Evolutionary conservation across 2,888 invertebrate species (phyloP).

Genomic region (Chrysolina oricalcia): DNA sequence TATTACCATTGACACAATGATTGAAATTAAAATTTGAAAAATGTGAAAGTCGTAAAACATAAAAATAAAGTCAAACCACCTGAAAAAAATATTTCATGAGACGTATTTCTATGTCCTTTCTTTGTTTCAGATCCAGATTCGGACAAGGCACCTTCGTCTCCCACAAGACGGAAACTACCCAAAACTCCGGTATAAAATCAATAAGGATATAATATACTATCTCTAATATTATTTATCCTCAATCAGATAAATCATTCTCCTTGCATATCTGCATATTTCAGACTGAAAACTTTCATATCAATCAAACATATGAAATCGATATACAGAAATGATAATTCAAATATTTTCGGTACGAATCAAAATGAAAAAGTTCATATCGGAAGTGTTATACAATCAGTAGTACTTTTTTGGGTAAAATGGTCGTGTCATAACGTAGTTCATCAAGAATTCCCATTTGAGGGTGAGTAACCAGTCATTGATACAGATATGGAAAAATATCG

Average conservation of each 20-base stretch:
- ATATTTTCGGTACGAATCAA: conserved; percentile 11
- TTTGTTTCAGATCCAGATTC: conserved; percentile 84
- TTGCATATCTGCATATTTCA: conserved; percentile 18
- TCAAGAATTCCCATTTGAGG: too few relatives aligned
- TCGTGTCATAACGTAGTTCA: too few relatives aligned
- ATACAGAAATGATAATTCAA: neutral
- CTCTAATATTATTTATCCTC: conserved; percentile 32
- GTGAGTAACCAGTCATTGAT: too few relatives aligned
- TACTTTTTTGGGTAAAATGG: too few relatives aligned
- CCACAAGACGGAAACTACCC: conserved; percentile 94
- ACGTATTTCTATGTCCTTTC: neutral
- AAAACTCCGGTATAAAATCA: conserved; percentile 96
- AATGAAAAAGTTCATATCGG: neutral
- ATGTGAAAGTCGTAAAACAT: too few relatives aligned
- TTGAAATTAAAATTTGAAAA: too few relatives aligned
- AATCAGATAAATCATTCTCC: conserved; percentile 31
- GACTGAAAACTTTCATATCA: conserved; percentile 19
- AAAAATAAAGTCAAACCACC: neutral
- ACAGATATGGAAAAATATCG: too few relatives aligned
- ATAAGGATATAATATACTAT: conserved; percentile 27
- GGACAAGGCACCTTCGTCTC: conserved; percentile 89
- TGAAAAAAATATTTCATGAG: neutral
- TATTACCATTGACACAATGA: too few relatives aligned
- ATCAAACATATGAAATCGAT: conserved; percentile 1
- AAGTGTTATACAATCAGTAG: too few relatives aligned